Evolutionary conservation across 1,140 invertebrate species (phyloP).

Genomic region (Trichoplusia ni): DNA sequence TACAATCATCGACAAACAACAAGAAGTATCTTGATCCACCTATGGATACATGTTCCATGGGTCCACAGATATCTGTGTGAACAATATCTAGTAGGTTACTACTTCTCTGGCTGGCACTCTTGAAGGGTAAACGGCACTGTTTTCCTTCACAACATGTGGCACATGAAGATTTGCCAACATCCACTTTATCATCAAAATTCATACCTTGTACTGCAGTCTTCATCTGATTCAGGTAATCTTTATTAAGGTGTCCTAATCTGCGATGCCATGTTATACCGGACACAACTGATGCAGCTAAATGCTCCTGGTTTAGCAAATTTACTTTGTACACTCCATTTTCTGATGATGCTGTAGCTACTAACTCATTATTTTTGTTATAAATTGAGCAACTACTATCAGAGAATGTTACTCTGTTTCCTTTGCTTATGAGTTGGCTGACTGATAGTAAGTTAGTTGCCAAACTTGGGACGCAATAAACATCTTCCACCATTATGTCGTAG

Average conservation of each 20-base stretch:
- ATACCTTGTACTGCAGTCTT: slow-evolving; percentile 11
- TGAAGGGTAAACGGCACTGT: slow-evolving; percentile 7
- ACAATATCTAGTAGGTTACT: slow-evolving; percentile 6
- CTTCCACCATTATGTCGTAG: slow-evolving; percentile 11
- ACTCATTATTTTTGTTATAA: neutral
- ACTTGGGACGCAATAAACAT: slow-evolving; percentile 8
- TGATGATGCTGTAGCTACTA: slow-evolving; percentile 10
- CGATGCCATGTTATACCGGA: slow-evolving; percentile 15
- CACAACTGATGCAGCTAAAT: slow-evolving; percentile 2
- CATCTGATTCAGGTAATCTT: slow-evolving; percentile 3
- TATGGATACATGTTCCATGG: slow-evolving; percentile 6
- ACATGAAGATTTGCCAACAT: slow-evolving; percentile 10
- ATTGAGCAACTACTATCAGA: neutral
- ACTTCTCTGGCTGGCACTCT: slow-evolving; percentile 5
- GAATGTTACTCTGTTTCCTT: slow-evolving; percentile 20
- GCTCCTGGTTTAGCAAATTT: neutral
- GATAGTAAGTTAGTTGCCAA: slow-evolving; percentile 23
- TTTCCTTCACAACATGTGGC: slow-evolving; percentile 14
- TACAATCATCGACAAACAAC: slow-evolving; percentile 17
- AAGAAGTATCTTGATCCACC: slow-evolving; percentile 20
- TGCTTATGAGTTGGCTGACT: slow-evolving; percentile 18
- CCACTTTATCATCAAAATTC: neutral
- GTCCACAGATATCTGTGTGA: slow-evolving; percentile 23
- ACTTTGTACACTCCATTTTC: slow-evolving; percentile 21
- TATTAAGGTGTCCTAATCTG: slow-evolving; percentile 27